Evolutionary conservation across 2,888 invertebrate species (phyloP).

Genomic region (Lithophane leautieri): DNA sequence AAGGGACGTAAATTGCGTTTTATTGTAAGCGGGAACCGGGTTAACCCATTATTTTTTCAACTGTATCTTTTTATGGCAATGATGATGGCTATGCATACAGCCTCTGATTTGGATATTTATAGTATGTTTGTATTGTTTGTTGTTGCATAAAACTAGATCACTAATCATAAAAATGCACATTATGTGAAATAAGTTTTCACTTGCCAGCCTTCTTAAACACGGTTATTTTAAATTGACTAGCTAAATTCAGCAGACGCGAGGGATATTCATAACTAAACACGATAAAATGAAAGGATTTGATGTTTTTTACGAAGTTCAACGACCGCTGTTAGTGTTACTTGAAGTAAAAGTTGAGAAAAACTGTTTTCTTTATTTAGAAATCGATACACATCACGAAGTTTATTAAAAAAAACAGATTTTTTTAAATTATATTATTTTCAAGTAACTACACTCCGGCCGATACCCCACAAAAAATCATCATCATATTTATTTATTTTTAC

Average conservation of each 20-base stretch:
- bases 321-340: background rate
- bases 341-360: background rate
- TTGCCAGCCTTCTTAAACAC: background rate
- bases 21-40: slow-evolving; percentile 43
- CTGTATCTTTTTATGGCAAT: slow-evolving; percentile 47
- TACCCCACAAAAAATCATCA: background rate
- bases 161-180: background rate
- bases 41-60: slow-evolving; percentile 47
- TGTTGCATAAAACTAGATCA: background rate
- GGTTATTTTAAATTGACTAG: background rate
- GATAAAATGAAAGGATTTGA: background rate
- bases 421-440: background rate
- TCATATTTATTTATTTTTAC: background rate
- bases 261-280: background rate
- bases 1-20: slow-evolving; percentile 58
- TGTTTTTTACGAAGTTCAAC: background rate
- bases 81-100: slow-evolving; percentile 25
- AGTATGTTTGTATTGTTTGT: background rate
- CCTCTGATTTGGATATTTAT: slow-evolving; percentile 18
- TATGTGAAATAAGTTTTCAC: background rate
- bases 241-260: background rate
- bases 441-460: background rate
- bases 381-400: background rate
- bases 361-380: background rate
- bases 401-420: background rate